Base-by-base conservation (phyloP, 2,888 invertebrate species). In the Synanthedon myopaeformis region DNA sequence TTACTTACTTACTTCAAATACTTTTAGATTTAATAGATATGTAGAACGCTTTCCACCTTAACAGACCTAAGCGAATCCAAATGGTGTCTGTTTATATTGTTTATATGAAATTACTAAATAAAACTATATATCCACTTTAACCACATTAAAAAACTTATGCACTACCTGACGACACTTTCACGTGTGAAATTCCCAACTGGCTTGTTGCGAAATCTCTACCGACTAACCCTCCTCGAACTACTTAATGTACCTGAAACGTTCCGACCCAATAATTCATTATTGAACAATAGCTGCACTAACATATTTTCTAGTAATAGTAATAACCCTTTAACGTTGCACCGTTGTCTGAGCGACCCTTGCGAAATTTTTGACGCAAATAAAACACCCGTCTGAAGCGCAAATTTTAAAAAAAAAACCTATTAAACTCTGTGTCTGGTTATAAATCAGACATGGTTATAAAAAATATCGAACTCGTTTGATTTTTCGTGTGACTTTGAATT, bases 221-320 rank as follows among this genome's bases (percentile, higher is more conserved):
- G 66, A 69, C 72, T 78, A 85, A 83, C 87, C 87, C 86, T 87
- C 83, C 81, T 82, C 71, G 74, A 76, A 74, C 70, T 72, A 81
- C 73, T 70, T 75, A 86, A 84, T 84, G 85, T 87, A 87, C 87
- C 87, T 86, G 87, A 87, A 87, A 82, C 70, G 72, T 78, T 76
- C 78, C 85, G 73, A 86, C 81, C 86, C 85, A 86, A 85, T 87
- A 87, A 87, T 86, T 87, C 85, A 87, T 87, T 87, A 87, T 66
- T 66, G 61, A 79, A 87, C 87, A 87, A 87, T 78, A 66, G 68
- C 71, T 73, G 79, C 76, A 82, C 79, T 79, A 82, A 81, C 82
- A 78, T 73, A 74, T 76, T 74, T 80, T 73, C 72, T 76, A 76
- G 70, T 86, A 86, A 84, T 82, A 85, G 71, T 82, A 84, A 85